Evolutionary conservation across 2,888 invertebrate genomes (phyloP), one percentile per base, ranked within the genome.

Genomic region (Cecidostiba fungosa): DNA sequence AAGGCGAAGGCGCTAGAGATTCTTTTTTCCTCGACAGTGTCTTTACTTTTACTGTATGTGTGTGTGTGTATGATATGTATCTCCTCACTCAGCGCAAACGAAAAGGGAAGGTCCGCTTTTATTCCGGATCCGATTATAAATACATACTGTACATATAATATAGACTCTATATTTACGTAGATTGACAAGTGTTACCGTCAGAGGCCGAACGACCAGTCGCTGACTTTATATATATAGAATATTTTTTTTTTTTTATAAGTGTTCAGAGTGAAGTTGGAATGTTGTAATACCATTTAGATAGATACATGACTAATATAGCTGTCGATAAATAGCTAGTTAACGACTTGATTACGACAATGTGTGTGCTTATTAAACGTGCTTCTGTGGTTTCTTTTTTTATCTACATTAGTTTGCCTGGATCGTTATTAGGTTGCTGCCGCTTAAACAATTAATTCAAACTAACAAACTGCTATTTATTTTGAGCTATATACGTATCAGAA

Each of bases 1-100:
- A 59, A 59, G 54, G 54, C n/a, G 54, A 59, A 59, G 54, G n/a
- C 54, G 54, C 54, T 59, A 59, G 23, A 23, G 23, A 59, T 59
- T n/a, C n/a, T 59, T 59, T 59, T 59, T 5, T 59, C 23, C 54
- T 59, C 54, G 10, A n/a, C 54, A 59, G 54, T 59, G 54, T 59
- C 54, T 59, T 59, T 59, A 59, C 54, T 59, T 59, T 59, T 59
- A 59, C 54, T 59, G n/a, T 59, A 59, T 59, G 54, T 23, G 54
- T 59, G 19, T 19, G 4, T 19, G n/a, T n/a, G n/a, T n/a, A n/a
- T n/a, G n/a, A n/a, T 54, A 6, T 78, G 23, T 80, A 76, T 14
- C 39, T 69, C 73, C 39, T 82, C 77, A 77, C 54, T 77, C 77
- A 85, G 82, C 84, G 79, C 74, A 86, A 84, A 74, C 69, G 50